Evolutionary conservation across 2,888 invertebrate genomes (phyloP).

Genomic region (Thera britannica): DNA sequence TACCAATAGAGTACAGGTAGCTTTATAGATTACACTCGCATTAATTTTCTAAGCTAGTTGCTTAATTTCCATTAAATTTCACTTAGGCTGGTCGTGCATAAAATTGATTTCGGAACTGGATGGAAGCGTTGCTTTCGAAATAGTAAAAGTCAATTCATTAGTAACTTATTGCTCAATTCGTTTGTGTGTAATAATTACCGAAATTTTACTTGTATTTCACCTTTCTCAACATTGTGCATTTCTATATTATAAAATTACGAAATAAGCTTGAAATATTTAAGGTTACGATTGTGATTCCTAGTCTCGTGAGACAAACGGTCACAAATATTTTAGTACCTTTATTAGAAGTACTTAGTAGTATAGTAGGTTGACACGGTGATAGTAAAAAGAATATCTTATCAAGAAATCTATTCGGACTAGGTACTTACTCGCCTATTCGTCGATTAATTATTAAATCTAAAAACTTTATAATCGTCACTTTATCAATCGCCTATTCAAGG

Average conservation of each 20-base stretch:
- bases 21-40: background rate
- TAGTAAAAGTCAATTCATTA: constrained; percentile 54
- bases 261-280: background rate
- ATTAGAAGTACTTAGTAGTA: too few relatives aligned
- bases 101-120: constrained; percentile 56
- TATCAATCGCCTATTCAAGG: constrained; percentile 27
- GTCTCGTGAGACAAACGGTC: background rate
- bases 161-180: constrained; percentile 31
- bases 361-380: too few relatives aligned
- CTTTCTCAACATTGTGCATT: constrained; percentile 13
- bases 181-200: constrained; percentile 25
- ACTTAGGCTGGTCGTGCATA: constrained; percentile 54
- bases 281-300: background rate
- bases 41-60: background rate
- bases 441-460: constrained; percentile 11
- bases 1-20: too few relatives aligned
- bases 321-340: background rate
- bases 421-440: background rate
- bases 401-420: background rate
- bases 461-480: constrained; percentile 18
- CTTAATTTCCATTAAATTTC: constrained; percentile 46
- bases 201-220: constrained; percentile 16
- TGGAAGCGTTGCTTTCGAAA: constrained; percentile 50
- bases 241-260: background rate
- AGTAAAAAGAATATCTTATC: too few relatives aligned